Evolutionary conservation across 2,113 vertebrate species (phyloP).

Genomic region (Progne subis): DNA sequence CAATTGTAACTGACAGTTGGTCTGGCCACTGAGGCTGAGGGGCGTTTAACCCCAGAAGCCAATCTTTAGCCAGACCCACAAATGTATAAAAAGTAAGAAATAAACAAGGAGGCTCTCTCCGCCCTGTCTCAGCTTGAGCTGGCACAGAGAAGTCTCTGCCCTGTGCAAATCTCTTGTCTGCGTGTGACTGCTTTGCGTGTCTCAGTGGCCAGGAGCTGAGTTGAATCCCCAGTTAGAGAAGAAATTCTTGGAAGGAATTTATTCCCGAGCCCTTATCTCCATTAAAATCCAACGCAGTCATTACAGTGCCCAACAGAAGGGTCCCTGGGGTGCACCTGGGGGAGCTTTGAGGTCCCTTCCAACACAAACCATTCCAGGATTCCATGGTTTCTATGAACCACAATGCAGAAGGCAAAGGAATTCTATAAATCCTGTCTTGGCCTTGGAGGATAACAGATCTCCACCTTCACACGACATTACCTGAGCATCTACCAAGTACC

Average conservation of each 20-base stretch:
- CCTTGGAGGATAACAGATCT: neutral
- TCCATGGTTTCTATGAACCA: neutral
- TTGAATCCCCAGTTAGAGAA: neutral
- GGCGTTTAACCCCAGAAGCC: no score
- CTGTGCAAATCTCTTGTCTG: no score
- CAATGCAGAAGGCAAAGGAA: neutral
- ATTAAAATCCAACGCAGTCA: neutral
- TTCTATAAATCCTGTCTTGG: neutral
- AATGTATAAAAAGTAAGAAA: no score
- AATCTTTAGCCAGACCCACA: no score
- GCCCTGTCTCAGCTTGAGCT: no score
- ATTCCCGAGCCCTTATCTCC: neutral
- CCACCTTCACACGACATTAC: fast-evolving
- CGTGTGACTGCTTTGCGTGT: no score
- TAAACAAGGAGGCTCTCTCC: no score
- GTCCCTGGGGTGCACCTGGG: neutral
- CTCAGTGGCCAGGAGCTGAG: fast-evolving
- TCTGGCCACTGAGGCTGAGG: no score
- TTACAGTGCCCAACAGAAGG: neutral
- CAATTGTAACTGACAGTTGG: no score
- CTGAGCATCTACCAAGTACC: neutral
- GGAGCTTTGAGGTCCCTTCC: neutral
- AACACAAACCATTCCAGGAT: neutral
- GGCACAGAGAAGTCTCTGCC: no score
- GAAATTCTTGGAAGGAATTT: neutral